Conservation (phyloP, 2,113 vertebrate genomes). For the Pomatorhinus ruficollis region DNA sequence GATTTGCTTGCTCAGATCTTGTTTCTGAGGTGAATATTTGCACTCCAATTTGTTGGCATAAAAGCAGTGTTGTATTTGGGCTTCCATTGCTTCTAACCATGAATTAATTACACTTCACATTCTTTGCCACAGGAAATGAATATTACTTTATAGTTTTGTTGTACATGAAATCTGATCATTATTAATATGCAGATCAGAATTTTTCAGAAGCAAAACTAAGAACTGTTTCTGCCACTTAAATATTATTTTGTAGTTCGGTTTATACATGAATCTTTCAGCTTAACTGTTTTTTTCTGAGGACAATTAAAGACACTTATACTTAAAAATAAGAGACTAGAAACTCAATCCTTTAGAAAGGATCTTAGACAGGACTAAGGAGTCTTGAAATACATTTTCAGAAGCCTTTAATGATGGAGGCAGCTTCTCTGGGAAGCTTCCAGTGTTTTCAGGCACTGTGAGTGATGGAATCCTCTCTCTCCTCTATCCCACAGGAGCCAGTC, state of each 20-base stretch:
- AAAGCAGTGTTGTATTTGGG: background rate
- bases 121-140: background rate
- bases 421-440: background rate
- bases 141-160: background rate
- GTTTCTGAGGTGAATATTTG: background rate
- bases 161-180: background rate
- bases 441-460: background rate
- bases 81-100: background rate
- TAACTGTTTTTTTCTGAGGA: background rate
- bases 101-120: background rate
- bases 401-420: background rate
- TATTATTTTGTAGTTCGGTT: background rate
- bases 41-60: background rate
- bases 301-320: background rate
- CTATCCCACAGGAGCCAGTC: conserved; percentile 81
- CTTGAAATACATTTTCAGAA: background rate
- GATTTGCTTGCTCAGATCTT: background rate
- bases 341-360: background rate
- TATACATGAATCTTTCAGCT: background rate
- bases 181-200: background rate
- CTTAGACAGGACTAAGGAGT: background rate
- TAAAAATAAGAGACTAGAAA: background rate
- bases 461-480: background rate
- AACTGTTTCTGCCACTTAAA: background rate
- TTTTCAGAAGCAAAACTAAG: background rate